Base-by-base conservation (phyloP, 37 sponge, comb jelly and placozoan genomes). In the Dysidea cf. avara region DNA sequence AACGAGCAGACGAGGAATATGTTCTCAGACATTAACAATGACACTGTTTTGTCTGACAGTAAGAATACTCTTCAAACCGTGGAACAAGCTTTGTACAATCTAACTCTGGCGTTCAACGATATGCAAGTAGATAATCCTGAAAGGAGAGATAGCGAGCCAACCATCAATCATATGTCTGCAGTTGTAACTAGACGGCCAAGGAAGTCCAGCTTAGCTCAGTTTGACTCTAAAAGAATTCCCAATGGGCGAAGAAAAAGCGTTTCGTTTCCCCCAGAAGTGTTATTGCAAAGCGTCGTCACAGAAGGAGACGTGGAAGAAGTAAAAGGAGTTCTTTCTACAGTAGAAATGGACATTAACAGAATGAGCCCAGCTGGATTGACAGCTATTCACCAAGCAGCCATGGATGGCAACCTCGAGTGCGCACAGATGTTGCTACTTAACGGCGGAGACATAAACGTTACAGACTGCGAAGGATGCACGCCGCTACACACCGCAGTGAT, bases 331-430 rank as follows among this genome's bases (percentile, higher is more conserved):
- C 66, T 92, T 4, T 33, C 57, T 12, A 78, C 76, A 17, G 58
- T 61, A 29, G 69, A 81, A 20, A 36, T 43, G 3, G 84, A 78
- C 66, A 72, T 92, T 38, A 92, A 92, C 75, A 83, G 78, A 50
- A 71, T 92, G 82, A 87, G 93, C 55, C 93, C 93, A 5, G 66
- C 85, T 0, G 93, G 93, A 18, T 71, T 92, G 34, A 92, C 93
- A 12, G 88, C 93, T 14, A 71, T 92, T 28, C 93, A 92, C 68
- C 93, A 92, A 47, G 71, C 73, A 43, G 93, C 93, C 30, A 54
- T 92, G 3, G 93, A 92, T 48, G 93, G 93, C 1, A 87, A 92
- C 64, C 61, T 87, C 30, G 88, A 83, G 60, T 92, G 88, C 28
- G 85, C 88, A 22, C 75, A 84, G 26, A 70, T 81, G 1, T 70